Evolutionary conservation across 2,113 vertebrate genomes (phyloP).

Genomic region (Desmodus rotundus): DNA sequence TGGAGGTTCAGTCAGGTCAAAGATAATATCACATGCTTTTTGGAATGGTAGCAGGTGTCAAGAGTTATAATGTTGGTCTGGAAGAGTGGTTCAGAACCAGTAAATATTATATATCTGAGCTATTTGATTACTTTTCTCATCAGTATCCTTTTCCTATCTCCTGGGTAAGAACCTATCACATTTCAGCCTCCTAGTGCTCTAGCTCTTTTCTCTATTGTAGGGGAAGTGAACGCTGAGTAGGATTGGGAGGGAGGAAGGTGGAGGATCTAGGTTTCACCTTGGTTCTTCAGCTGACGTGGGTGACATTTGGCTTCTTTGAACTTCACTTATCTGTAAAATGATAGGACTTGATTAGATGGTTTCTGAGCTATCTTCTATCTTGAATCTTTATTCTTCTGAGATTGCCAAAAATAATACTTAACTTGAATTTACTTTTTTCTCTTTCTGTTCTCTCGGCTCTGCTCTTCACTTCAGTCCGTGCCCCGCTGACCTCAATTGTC

Average conservation of each 20-base stretch:
- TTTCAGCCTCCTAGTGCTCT: not conserved
- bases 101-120: not conserved
- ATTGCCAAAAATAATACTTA: not conserved
- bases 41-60: not conserved
- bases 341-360: not conserved
- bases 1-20: not conserved
- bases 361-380: not conserved
- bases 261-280: not conserved
- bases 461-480: not conserved
- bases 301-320: not conserved
- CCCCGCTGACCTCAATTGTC: not conserved
- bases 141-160: not conserved
- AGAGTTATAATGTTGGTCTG: not conserved
- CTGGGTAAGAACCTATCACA: not conserved
- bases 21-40: not conserved
- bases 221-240: not conserved
- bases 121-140: not conserved
- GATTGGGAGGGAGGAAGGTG: not conserved
- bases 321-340: not conserved
- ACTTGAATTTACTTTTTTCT: not conserved
- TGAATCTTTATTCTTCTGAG: not conserved
- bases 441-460: not conserved
- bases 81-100: not conserved
- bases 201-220: not conserved
- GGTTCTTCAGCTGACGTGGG: not conserved